These are phyloP conservation scores for Ciconia maguari DNA, from an alignment of 2,113 vertebrate species.

Conservation along the genomic window DNA sequence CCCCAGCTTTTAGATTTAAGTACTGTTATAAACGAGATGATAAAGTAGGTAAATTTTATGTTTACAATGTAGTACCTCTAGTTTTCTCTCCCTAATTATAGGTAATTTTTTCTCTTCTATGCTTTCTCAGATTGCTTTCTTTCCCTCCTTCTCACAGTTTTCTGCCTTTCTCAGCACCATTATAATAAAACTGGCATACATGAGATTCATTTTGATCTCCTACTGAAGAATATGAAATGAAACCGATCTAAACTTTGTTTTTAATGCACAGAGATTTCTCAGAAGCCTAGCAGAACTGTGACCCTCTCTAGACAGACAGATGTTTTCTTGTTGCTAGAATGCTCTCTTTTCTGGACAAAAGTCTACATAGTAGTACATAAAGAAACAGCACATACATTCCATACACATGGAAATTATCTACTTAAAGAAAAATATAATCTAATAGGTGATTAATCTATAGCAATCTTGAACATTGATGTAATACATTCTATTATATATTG, in stretches of 20 bases:
- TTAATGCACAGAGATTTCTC: not conserved
- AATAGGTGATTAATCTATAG: not conserved
- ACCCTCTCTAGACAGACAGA: not conserved
- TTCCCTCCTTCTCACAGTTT: not conserved
- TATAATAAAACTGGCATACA: not conserved
- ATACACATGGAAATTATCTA: not conserved
- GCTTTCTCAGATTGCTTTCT: not conserved
- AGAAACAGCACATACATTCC: not conserved
- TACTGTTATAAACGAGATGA: not conserved
- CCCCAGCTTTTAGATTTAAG: not conserved
- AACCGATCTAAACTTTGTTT: not conserved
- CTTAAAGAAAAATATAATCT: not conserved
- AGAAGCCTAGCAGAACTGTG: not conserved
- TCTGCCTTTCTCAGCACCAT: not conserved
- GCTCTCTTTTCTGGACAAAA: not conserved
- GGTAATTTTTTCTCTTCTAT: not conserved
- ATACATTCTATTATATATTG: not conserved
- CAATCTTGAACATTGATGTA: not conserved
- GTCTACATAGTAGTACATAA: not conserved
- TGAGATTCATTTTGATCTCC: not conserved
- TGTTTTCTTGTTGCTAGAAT: not conserved
- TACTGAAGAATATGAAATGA: not conserved
- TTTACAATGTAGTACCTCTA: not conserved
- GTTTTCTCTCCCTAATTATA: not conserved
- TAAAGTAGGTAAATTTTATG: not conserved